A percentile compares a stretch with the other conserved stretches of the same genome.
These are phyloP conservation scores for Drosophila lutescens DNA, from an alignment of 2,888 invertebrate genomes.

Conservation along the genomic window DNA sequence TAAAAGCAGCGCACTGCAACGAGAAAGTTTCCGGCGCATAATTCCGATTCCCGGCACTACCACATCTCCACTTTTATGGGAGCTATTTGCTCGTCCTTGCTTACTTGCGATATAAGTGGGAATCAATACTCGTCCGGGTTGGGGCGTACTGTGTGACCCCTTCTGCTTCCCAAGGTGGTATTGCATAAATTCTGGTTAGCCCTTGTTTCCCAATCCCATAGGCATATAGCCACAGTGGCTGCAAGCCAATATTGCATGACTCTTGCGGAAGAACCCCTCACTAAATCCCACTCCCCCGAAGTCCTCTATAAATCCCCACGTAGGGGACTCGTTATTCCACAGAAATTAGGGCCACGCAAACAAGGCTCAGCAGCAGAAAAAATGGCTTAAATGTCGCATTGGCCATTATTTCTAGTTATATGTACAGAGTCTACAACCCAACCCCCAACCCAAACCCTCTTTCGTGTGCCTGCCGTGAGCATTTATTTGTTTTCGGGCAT, in stretches of 20 bases:
- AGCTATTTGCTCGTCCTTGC: constrained; percentile 43
- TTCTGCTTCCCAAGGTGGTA: background rate
- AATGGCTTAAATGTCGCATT: constrained; percentile 81
- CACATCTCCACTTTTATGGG: constrained; percentile 30
- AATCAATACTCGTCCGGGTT: constrained; percentile 54
- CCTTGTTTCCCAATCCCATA: constrained; percentile 36
- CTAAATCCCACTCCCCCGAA: background rate
- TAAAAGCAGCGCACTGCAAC: constrained; percentile 51
- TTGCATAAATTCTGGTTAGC: constrained; percentile 53
- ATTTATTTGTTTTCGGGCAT: constrained; percentile 68
- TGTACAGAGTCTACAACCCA: constrained; percentile 46
- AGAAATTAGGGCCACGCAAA: constrained; percentile 71
- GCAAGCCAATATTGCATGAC: constrained; percentile 70
- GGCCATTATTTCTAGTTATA: constrained; percentile 76
- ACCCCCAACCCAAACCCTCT: constrained; percentile 3
- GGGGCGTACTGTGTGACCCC: background rate
- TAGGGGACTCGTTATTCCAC: constrained; percentile 15
- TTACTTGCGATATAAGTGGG: constrained; percentile 56
- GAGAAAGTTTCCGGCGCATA: constrained; percentile 60
- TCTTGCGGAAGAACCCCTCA: constrained; percentile 33
- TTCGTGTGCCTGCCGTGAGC: constrained; percentile 42
- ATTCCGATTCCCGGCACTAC: constrained; percentile 29
- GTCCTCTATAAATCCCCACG: constrained; percentile 17
- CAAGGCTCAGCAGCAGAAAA: constrained; percentile 54
- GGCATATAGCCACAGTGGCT: constrained; percentile 28